phyloP scores from a whole-genome alignment of 1,140 invertebrate species.

The Brachionus angularis region DNA sequence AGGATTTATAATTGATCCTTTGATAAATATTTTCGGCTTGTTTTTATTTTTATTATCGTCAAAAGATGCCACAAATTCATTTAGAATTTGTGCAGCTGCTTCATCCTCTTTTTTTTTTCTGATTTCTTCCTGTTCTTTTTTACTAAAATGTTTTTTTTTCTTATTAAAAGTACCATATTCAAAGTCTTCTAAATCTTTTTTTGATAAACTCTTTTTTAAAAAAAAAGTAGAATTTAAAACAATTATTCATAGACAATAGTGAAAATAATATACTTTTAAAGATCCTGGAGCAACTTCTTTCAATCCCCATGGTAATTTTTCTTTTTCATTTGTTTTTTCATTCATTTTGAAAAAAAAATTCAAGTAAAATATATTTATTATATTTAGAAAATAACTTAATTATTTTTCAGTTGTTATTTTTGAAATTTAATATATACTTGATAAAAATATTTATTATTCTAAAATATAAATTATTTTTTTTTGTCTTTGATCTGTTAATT shows the following conservation, averaged over 20 bases:
- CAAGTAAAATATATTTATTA: not conserved
- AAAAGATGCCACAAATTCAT: slow-evolving; percentile 95
- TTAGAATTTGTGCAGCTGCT: slow-evolving; percentile 75
- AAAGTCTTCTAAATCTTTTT: slow-evolving; percentile 70
- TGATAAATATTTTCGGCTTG: slow-evolving; percentile 84
- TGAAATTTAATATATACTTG: too few species aligned
- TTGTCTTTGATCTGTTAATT: too few species aligned
- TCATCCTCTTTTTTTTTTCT: slow-evolving; percentile 76
- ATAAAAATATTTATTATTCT: too few species aligned
- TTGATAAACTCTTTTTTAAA: slow-evolving; percentile 47
- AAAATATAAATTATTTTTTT: too few species aligned
- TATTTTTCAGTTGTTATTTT: too few species aligned
- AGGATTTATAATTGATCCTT: slow-evolving; percentile 90
- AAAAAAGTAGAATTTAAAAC: slow-evolving; percentile 9
- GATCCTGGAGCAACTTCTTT: slow-evolving; percentile 46
- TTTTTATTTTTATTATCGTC: slow-evolving; percentile 72
- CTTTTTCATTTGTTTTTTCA: slow-evolving; percentile 16
- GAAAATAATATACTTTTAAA: slow-evolving; percentile 44
- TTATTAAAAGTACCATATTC: slow-evolving; percentile 71
- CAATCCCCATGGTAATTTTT: slow-evolving; percentile 47
- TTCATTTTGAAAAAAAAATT: slow-evolving; percentile 1
- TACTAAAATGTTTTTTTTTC: slow-evolving; percentile 71
- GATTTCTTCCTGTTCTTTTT: slow-evolving; percentile 79
- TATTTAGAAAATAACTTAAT: too few species aligned
- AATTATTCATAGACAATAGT: not conserved